Percentiles rank a stretch among this genome's conserved stretches.
Conservation (phyloP, 2,888 invertebrate genomes). For the Plebejus anna region DNA sequence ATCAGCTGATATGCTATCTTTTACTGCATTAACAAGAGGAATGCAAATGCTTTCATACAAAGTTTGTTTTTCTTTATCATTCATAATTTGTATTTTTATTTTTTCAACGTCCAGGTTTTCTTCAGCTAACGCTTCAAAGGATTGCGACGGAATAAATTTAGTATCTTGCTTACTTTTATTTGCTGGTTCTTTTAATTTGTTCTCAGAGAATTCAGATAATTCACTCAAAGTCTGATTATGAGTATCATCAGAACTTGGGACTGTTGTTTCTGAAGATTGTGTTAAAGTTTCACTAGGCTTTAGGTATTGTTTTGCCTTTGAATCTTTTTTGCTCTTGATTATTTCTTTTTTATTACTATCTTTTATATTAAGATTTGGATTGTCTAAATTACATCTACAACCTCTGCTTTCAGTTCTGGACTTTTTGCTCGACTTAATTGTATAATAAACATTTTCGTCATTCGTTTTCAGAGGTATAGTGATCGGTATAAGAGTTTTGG, state of each 20-base stretch:
- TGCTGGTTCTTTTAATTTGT: slow-evolving; percentile 46
- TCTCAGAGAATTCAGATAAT: slow-evolving; percentile 60
- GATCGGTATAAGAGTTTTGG: slow-evolving; percentile 59
- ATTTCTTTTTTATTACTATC: slow-evolving; percentile 45
- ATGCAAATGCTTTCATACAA: slow-evolving; percentile 58
- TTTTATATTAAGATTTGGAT: slow-evolving; percentile 36
- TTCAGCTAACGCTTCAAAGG: slow-evolving; percentile 62
- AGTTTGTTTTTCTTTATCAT: slow-evolving; percentile 56
- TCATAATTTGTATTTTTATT: slow-evolving; percentile 70
- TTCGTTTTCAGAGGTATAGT: slow-evolving; percentile 56
- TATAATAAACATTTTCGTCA: slow-evolving; percentile 50
- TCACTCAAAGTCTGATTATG: slow-evolving; percentile 60
- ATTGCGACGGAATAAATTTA: slow-evolving; percentile 54
- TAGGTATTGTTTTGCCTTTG: slow-evolving; percentile 48
- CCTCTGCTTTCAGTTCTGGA: slow-evolving; percentile 45
- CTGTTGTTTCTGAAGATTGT: slow-evolving; percentile 53
- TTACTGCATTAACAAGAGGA: slow-evolving; percentile 59
- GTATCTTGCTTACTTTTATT: slow-evolving; percentile 43
- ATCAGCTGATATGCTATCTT: slow-evolving; percentile 52
- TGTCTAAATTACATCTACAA: slow-evolving; percentile 29
- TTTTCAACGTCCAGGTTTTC: slow-evolving; percentile 53
- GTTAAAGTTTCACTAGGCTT: slow-evolving; percentile 51
- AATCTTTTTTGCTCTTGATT: slow-evolving; percentile 46
- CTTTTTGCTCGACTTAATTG: slow-evolving; percentile 55
- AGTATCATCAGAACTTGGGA: slow-evolving; percentile 51